Percentiles rank a stretch among this genome's conserved stretches.
Conservation (phyloP, 2,797 vertebrate genomes). For the Spinibarbus caldwelli region DNA sequence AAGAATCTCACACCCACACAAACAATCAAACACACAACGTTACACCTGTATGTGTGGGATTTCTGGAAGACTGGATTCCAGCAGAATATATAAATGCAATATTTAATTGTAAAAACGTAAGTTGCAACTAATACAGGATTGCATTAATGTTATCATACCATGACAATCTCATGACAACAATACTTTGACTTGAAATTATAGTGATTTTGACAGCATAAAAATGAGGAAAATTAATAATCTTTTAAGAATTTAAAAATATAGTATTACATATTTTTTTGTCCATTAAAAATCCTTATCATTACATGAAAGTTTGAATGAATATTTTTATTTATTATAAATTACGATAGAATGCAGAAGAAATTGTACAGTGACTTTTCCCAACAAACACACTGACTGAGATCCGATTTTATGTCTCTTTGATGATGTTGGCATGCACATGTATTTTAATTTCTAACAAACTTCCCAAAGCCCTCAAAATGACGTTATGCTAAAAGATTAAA, state of each 20-base stretch:
- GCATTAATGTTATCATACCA: constrained; percentile 38
- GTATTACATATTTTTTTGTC: constrained; percentile 65
- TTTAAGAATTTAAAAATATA: constrained; percentile 54
- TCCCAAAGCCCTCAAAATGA: neutral
- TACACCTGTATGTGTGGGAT: constrained; percentile 8
- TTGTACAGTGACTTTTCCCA: constrained; percentile 62
- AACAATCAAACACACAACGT: neutral
- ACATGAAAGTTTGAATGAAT: constrained; percentile 63
- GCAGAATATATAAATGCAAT: constrained; percentile 29
- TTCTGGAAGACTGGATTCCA: neutral
- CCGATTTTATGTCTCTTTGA: constrained; percentile 54
- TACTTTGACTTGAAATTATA: constrained; percentile 21
- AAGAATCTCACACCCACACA: constrained; percentile 10
- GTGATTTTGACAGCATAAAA: constrained; percentile 45
- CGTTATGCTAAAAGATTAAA: neutral
- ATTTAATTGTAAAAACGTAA: constrained; percentile 54
- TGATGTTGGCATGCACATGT: constrained; percentile 23
- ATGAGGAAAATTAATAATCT: constrained; percentile 55
- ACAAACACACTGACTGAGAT: constrained; percentile 39
- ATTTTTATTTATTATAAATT: constrained; percentile 71
- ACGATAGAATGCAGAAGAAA: constrained; percentile 64
- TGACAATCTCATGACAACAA: constrained; percentile 58
- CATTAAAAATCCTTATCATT: constrained; percentile 62
- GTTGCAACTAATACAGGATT: constrained; percentile 55
- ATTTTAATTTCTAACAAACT: neutral